Conservation (phyloP, 64 coral and sea anemone genomes). For the Actinia tenebrosa region DNA sequence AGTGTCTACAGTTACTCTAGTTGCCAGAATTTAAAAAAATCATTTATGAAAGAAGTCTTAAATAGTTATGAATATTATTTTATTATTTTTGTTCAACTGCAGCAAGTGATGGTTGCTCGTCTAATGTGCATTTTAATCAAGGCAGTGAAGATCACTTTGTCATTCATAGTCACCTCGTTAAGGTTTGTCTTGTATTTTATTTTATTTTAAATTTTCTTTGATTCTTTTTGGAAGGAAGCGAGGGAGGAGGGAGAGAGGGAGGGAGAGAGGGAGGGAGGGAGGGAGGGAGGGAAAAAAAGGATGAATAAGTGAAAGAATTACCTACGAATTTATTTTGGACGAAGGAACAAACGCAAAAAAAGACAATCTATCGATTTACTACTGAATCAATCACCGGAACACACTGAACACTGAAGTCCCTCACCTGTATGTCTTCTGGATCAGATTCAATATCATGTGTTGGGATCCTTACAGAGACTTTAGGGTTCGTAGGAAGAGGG, state of each 20-base stretch:
- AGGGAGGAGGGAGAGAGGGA: neutral
- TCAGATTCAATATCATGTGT: conserved; percentile 27
- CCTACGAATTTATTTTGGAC: neutral
- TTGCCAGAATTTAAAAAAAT: no score
- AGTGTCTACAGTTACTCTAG: no score
- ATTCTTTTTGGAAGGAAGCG: no score
- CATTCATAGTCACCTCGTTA: neutral
- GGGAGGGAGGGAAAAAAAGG: neutral
- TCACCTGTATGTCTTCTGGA: conserved; percentile 25
- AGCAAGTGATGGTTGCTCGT: neutral
- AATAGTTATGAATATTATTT: neutral
- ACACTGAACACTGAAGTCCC: neutral
- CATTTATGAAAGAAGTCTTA: no score
- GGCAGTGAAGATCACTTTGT: neutral
- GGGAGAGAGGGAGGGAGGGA: neutral
- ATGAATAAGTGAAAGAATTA: neutral
- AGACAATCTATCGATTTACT: no score
- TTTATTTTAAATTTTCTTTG: neutral
- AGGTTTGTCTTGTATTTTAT: neutral
- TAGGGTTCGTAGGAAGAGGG: conserved; percentile 9
- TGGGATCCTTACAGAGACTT: conserved; percentile 27
- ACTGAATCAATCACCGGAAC: no score
- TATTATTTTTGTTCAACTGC: neutral
- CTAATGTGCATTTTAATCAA: neutral
- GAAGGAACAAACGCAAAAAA: no score